phyloP scores from a whole-genome alignment of 2,113 vertebrate species.

The Leucosticte australis region DNA sequence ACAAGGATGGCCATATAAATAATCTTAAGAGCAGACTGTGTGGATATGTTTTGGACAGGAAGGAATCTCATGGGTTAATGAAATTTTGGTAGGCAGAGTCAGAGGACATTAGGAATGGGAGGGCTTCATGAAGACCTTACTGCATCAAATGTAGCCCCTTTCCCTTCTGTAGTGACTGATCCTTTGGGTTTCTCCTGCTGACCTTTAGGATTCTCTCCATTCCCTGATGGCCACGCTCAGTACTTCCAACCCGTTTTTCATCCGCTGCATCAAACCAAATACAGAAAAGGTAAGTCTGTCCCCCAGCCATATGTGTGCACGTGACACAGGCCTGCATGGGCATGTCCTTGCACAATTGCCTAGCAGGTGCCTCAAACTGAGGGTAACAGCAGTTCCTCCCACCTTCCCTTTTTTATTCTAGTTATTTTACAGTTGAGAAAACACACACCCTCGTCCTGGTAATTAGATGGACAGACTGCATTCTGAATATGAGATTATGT shows the following conservation, averaged over 20 bases:
- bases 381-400: background rate
- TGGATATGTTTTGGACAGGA: background rate
- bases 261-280: conserved; percentile 94
- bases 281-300: conserved; percentile 82
- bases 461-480: background rate
- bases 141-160: background rate
- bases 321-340: background rate
- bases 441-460: background rate
- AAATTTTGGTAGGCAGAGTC: background rate
- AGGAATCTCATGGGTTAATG: background rate
- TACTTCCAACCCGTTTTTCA: conserved; percentile 90
- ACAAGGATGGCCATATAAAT: background rate
- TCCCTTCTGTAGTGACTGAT: background rate
- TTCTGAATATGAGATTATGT: background rate
- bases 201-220: conserved; percentile 87
- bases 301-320: background rate
- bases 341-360: background rate
- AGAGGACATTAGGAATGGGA: background rate
- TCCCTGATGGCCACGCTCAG: conserved; percentile 90
- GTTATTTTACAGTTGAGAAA: background rate
- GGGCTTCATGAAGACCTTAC: background rate
- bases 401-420: background rate
- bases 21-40: background rate
- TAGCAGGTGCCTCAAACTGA: background rate
- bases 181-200: background rate